A percentile compares a stretch with the other conserved stretches of the same genome.
phyloP scores from a whole-genome alignment of 2,797 vertebrate species.

The Semotilus atromaculatus region DNA sequence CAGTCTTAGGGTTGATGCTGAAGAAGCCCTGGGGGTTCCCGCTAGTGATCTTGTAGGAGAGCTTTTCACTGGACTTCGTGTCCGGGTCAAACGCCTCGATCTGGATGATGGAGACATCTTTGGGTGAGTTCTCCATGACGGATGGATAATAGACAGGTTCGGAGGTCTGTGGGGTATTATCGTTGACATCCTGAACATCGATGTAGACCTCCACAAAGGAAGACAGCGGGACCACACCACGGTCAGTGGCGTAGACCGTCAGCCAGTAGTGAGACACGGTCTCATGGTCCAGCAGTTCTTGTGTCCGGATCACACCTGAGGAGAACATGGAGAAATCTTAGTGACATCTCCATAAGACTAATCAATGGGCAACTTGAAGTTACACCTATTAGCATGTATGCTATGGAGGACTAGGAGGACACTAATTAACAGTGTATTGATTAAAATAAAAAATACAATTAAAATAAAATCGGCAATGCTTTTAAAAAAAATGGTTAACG shows the following conservation, averaged over 20 bases:
- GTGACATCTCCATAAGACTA: not conserved
- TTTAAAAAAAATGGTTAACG: not conserved
- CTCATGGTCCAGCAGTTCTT: slow-evolving; percentile 90
- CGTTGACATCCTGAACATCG: slow-evolving; percentile 94
- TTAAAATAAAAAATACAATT: not conserved
- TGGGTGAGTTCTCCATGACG: slow-evolving; percentile 92
- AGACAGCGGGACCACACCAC: slow-evolving; percentile 90
- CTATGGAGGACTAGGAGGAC: not conserved
- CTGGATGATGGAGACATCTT: slow-evolving; percentile 91
- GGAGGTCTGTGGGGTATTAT: slow-evolving; percentile 93
- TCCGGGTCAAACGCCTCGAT: slow-evolving; percentile 94
- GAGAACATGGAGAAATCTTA: not conserved
- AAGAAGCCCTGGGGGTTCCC: slow-evolving; percentile 99
- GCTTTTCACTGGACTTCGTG: slow-evolving; percentile 86
- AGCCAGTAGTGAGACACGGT: slow-evolving; percentile 94
- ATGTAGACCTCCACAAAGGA: slow-evolving; percentile 94
- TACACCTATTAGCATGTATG: not conserved
- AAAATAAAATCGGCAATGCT: not conserved
- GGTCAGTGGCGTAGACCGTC: slow-evolving; percentile 92
- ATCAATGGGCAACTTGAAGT: not conserved
- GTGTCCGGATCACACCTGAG: slow-evolving; percentile 89
- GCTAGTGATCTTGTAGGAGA: slow-evolving; percentile 92
- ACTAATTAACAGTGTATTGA: not conserved
- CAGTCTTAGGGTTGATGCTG: slow-evolving; percentile 87
- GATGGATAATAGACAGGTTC: slow-evolving; percentile 96